Base-by-base conservation (phyloP, 2,888 invertebrate genomes). In the Brassicogethes aeneus region DNA sequence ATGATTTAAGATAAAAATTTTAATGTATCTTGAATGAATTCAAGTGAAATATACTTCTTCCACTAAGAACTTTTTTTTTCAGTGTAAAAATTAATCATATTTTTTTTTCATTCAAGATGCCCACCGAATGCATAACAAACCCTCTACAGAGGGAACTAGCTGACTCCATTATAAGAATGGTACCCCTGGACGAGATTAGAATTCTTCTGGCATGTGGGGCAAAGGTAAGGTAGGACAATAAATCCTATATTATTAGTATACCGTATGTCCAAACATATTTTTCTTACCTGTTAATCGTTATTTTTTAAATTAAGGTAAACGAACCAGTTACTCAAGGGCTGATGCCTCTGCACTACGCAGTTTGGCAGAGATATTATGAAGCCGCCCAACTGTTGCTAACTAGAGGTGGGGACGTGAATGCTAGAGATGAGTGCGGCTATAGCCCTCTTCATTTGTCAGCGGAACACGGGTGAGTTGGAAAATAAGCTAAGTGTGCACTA, bases 391-490 rank as follows among this genome's bases (percentile, higher is more conserved):
- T 92, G 39, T 70, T 93, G 36, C 70, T 93, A 32, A 86, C 88
- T 0, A 72, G 88, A 23, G 90, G 89, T 3, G 82, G 87, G 53
- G 82, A 89, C 60, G 80, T 88, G 23, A 82, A 89, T 61, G 85
- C 86, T 0, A 76, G 80, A 1, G 91, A 92, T 57, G 90, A 91
- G 60, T 89, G 91, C 53, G 94, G 93, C 0, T 93, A 92, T 66
- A 88, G 91, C 42, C 86, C 93, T 0, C 68, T 94, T 34, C 94
- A 94, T 69, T 73, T 94, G 8, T 86, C 89, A n/a, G 86, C 92
- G 1, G 88, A 92, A 55, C 86, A 87, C 57, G 90, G 89, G 70
- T 85, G 70, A 61, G 66, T 66, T 32, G 17, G 17, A 5, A 40
- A 14, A 15, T n/a, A n/a, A n/a, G n/a, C n/a, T n/a, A n/a, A 8